These are phyloP conservation scores for Trissonchulus sp. DNA, from an alignment of 2,888 invertebrate genomes.

Conservation along the genomic window DNA sequence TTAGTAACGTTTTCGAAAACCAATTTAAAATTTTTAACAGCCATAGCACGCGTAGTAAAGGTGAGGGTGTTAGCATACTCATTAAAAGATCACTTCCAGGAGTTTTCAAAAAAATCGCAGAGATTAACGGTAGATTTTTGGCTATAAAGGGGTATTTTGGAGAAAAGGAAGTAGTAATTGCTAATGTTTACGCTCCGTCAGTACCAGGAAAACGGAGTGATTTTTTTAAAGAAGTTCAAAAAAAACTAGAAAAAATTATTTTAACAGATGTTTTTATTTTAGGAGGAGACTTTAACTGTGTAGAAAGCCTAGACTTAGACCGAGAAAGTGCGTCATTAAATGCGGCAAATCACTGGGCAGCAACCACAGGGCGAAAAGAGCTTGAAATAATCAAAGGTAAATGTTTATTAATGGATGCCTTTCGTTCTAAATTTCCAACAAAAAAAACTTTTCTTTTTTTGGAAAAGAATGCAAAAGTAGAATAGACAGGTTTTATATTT, in stretches of 20 bases:
- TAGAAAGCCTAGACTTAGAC: not conserved
- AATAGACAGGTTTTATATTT: no score
- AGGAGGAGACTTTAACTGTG: not conserved
- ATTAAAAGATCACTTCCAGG: not conserved
- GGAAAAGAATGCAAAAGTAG: no score
- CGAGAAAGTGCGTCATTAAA: no score
- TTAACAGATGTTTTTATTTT: not conserved
- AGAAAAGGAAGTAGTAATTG: not conserved
- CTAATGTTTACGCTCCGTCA: not conserved
- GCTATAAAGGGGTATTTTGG: not conserved
- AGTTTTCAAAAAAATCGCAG: not conserved
- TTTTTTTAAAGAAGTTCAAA: not conserved
- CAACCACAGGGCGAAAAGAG: no score
- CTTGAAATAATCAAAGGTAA: no score
- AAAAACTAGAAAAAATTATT: not conserved
- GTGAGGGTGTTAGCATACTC: not conserved
- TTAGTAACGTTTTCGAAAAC: not conserved
- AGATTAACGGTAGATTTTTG: not conserved
- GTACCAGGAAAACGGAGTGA: not conserved
- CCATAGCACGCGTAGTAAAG: not conserved
- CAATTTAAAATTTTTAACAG: not conserved
- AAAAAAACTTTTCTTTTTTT: conserved; percentile 12
- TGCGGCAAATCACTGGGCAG: no score
- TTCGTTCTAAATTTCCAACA: no score
- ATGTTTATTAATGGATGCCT: no score